Evolutionary conservation across 2,888 invertebrate genomes (phyloP).

Genomic region (Tupiocoris notatus): DNA sequence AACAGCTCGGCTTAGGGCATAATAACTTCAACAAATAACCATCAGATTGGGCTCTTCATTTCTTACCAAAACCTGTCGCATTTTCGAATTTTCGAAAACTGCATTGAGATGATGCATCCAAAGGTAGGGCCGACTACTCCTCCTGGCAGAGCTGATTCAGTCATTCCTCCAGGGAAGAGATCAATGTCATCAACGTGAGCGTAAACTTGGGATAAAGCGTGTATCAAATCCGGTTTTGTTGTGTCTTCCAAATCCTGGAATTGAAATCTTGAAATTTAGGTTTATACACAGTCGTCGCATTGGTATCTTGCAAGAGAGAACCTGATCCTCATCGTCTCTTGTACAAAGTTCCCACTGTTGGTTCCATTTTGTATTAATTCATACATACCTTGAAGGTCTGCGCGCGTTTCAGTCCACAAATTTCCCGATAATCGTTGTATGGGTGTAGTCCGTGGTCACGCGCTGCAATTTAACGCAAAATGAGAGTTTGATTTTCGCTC

Average conservation of each 20-base stretch:
- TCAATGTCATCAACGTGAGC: conserved; percentile 61
- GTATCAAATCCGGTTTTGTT: conserved; percentile 54
- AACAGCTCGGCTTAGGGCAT: too few species aligned
- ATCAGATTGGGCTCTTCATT: too few species aligned
- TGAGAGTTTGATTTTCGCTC: too few species aligned
- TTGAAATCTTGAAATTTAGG: too few species aligned
- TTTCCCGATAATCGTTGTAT: conserved; percentile 55
- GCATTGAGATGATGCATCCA: conserved; percentile 61
- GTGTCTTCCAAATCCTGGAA: conserved; percentile 57
- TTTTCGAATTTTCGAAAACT: conserved; percentile 56
- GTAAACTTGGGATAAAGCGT: conserved; percentile 54
- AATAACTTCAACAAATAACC: too few species aligned
- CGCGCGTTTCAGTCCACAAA: conserved; percentile 57
- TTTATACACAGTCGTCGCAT: too few species aligned
- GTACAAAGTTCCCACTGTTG: too few species aligned
- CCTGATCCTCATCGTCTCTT: too few species aligned
- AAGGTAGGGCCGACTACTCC: conserved; percentile 61
- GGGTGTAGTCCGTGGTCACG: conserved; percentile 56
- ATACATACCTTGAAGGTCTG: conserved; percentile 46
- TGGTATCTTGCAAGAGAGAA: too few species aligned
- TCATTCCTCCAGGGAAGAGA: conserved; percentile 60
- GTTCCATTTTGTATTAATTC: too few species aligned
- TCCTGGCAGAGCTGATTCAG: conserved; percentile 59
- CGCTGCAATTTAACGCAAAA: conserved; percentile 48
- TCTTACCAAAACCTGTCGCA: conserved; percentile 62